Base-by-base conservation (phyloP, 53 echinoderm and acorn worm species). In the Holothuria scabra region DNA sequence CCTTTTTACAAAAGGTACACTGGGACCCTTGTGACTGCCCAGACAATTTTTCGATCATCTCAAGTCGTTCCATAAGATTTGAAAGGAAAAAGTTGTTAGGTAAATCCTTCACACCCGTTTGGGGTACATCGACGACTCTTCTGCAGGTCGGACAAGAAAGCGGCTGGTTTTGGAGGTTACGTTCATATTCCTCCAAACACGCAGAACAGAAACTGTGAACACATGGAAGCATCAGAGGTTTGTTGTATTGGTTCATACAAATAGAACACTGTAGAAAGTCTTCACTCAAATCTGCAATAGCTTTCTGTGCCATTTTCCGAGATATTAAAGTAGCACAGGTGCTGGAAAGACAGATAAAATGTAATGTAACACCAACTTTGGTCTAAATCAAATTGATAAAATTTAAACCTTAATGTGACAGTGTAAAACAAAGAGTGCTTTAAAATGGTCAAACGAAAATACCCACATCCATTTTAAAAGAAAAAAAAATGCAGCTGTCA, bases 71-170 rank as follows among this genome's bases (percentile, higher is more conserved):
- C 75, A 75, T 75, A 49, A 56, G 75, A 49, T 44, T 75, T 12
- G 46, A 22, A 35, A 75, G 24, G 20, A 49, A 12, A 26, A 49
- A 75, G 38, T 49, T 75, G 6, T 13, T 49, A 14, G 75, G 75
- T 23, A 75, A 28, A 75, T 55, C 75, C 12, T 55, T 75, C 23
- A 75, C 49, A 44, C 75, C 75, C 23, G 48, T 46, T 72, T 8
- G 7, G 14, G 75, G 52, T 75, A 75, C 0, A 55, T 28, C 25
- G 22, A 49, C 55, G 11, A 49, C 7, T 49, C 55, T 24, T 24
- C 56, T 49, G 49, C 75, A 75, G 8, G 28, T 75, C 19, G 75
- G 75, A 55, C 75, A 75, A n/a, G 75, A 49, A 55, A 75, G 49
- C 56, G 56, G 52, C 12, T 46, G 56, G 28, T 55, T 3, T 26